Conservation (phyloP, 2,113 vertebrate species). For the Tragelaphus strepsiceros region DNA sequence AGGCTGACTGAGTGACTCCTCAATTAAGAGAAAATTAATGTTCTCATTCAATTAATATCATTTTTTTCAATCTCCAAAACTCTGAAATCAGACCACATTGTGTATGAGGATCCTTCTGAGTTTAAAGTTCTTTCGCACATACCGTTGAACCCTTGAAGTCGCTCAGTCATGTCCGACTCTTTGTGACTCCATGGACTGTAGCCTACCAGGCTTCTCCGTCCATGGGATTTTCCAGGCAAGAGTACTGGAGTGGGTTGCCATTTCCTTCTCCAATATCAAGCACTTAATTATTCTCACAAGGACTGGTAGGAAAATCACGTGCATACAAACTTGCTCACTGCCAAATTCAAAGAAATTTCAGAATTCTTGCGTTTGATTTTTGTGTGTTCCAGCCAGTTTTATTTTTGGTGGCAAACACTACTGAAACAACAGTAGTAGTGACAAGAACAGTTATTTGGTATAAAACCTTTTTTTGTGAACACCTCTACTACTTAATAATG, state of each 20-base stretch:
- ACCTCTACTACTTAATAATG: not conserved
- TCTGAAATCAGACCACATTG: not conserved
- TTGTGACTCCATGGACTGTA: no score
- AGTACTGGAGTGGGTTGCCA: no score
- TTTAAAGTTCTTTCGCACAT: constrained; percentile 3
- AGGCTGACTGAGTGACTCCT: not conserved
- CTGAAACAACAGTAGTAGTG: not conserved
- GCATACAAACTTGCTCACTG: not conserved
- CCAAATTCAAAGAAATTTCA: constrained; percentile 26
- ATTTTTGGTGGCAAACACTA: not conserved
- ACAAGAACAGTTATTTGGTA: not conserved
- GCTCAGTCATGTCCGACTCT: no score
- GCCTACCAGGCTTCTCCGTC: no score
- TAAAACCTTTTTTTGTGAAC: not conserved
- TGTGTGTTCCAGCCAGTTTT: not conserved
- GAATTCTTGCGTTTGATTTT: not conserved
- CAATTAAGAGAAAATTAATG: not conserved
- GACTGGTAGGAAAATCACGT: not conserved
- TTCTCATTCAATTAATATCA: not conserved
- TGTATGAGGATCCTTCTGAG: not conserved
- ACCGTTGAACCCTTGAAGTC: no score
- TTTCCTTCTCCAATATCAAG: not conserved
- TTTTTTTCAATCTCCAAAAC: not conserved
- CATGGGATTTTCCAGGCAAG: no score
- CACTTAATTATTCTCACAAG: not conserved